These are phyloP conservation scores for Omphaloscelis lunosa DNA, from an alignment of 2,888 invertebrate species.

Conservation along the genomic window DNA sequence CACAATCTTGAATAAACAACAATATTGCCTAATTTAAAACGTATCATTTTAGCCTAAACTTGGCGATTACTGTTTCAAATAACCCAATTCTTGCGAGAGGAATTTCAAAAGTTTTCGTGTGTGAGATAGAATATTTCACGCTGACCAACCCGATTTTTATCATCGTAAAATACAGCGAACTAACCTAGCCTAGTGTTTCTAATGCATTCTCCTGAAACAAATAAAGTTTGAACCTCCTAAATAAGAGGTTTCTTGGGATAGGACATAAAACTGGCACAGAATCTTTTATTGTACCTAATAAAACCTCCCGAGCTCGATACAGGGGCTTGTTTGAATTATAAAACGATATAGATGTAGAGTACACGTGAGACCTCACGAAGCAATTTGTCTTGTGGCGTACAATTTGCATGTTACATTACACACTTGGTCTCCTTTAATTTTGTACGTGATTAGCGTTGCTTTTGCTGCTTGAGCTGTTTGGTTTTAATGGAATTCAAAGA, in stretches of 20 bases:
- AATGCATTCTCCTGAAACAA: constrained; percentile 55
- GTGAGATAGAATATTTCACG: background rate
- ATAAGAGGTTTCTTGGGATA: constrained; percentile 56
- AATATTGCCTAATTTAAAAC: background rate
- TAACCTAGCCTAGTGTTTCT: constrained; percentile 35
- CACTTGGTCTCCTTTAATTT: constrained; percentile 70
- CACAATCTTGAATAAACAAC: background rate
- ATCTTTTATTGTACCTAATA: constrained; percentile 79
- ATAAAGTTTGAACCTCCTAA: constrained; percentile 72
- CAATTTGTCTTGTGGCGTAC: constrained; percentile 77
- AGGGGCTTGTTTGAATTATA: constrained; percentile 65
- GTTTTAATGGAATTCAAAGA: constrained; percentile 18
- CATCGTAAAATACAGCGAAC: constrained; percentile 16
- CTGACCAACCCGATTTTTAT: constrained; percentile 31
- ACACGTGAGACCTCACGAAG: constrained; percentile 68
- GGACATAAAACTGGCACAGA: constrained; percentile 58
- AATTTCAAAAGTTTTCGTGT: background rate
- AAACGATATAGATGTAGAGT: constrained; percentile 57
- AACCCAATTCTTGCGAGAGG: background rate
- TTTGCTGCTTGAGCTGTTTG: constrained; percentile 26
- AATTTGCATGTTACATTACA: constrained; percentile 76
- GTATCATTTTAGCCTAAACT: background rate
- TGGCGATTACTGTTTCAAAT: background rate
- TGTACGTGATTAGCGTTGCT: constrained; percentile 66
- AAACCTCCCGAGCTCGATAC: constrained; percentile 75